Evolutionary conservation across 2,797 vertebrate genomes (phyloP).

Genomic region (Pipistrellus pipistrellus): DNA sequence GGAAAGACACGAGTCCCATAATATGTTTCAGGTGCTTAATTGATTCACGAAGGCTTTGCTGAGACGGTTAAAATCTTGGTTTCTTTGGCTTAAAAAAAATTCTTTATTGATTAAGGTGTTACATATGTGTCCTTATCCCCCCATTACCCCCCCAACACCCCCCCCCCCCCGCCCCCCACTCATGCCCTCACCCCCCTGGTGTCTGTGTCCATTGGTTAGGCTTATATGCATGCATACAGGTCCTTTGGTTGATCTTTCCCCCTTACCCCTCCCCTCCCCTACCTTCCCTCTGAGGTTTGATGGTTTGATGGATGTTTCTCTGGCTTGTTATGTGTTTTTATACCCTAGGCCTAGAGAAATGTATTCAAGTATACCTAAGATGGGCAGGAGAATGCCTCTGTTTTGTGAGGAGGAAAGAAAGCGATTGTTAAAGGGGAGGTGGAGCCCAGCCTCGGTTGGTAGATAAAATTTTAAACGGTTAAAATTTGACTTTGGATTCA

Average conservation of each 20-base stretch:
- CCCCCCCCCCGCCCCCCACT: too few species aligned
- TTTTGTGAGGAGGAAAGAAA: neutral
- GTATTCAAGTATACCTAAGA: neutral
- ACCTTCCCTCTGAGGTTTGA: too few species aligned
- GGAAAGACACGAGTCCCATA: neutral
- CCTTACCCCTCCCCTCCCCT: too few species aligned
- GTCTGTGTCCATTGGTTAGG: too few species aligned
- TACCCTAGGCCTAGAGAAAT: neutral
- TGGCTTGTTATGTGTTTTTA: neutral
- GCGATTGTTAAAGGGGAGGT: neutral
- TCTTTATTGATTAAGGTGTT: too few species aligned
- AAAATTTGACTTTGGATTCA: slow-evolving; percentile 50
- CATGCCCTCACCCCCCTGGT: too few species aligned
- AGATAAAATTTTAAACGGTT: neutral
- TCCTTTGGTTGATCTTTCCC: too few species aligned
- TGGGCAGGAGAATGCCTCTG: neutral
- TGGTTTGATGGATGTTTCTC: neutral
- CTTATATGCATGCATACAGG: too few species aligned
- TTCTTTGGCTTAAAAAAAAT: neutral
- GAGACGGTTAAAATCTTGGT: neutral
- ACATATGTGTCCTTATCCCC: too few species aligned
- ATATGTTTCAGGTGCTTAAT: neutral
- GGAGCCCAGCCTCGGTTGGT: neutral
- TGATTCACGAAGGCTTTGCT: neutral
- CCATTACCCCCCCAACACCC: too few species aligned